These are phyloP conservation scores for Nemotelus pantherinus DNA, from an alignment of 2,888 invertebrate species.

Conservation along the genomic window DNA sequence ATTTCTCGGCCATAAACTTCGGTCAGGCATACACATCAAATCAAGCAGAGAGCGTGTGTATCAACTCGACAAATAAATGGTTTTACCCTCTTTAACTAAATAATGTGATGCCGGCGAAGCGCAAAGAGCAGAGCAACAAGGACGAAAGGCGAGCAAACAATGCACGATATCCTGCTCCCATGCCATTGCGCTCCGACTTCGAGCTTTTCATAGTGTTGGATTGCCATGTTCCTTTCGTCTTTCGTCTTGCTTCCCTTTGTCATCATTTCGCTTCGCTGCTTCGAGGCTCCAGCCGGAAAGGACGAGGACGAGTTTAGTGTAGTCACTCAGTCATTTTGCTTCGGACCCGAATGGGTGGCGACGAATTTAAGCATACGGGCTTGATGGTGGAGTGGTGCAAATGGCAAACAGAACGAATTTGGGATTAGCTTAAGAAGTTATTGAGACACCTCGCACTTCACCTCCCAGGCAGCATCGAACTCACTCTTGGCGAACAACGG, in stretches of 20 bases:
- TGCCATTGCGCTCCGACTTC: not conserved
- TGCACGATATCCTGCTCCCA: conserved; percentile 12
- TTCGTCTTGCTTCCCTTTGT: not conserved
- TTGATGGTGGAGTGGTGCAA: conserved; percentile 22
- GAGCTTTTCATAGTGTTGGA: too few relatives aligned
- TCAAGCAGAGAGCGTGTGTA: conserved; percentile 40
- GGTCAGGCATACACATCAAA: conserved; percentile 22
- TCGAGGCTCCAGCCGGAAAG: not conserved
- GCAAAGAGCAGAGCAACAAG: not conserved
- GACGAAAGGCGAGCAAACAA: conserved; percentile 20
- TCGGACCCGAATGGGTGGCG: too few relatives aligned
- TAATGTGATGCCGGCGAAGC: conserved; percentile 25
- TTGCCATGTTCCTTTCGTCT: not conserved
- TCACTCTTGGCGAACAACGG: not conserved
- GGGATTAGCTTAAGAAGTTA: conserved; percentile 40
- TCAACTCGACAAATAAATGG: conserved; percentile 41
- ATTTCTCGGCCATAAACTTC: not conserved
- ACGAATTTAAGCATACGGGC: not conserved
- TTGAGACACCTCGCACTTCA: conserved; percentile 32
- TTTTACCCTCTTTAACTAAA: conserved; percentile 41
- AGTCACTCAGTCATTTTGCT: too few relatives aligned
- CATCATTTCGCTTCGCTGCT: not conserved
- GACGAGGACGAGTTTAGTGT: not conserved
- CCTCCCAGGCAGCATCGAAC: not conserved
- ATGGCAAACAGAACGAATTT: conserved; percentile 39